Percentiles rank a stretch among this genome's conserved stretches.
Evolutionary conservation across 1,140 invertebrate genomes (phyloP).

Genomic region (Manduca sexta): DNA sequence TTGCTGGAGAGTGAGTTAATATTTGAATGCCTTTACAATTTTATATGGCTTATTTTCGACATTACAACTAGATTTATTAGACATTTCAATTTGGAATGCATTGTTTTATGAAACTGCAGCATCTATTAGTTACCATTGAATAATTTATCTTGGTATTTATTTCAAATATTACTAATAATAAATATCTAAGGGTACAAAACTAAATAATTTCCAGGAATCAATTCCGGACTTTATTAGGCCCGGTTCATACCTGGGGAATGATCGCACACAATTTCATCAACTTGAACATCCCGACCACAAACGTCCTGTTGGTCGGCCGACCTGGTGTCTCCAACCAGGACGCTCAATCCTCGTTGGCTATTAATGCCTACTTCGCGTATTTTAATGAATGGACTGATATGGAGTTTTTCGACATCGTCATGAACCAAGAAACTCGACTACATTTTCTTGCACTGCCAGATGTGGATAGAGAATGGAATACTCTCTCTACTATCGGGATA

Average conservation of each 20-base stretch:
- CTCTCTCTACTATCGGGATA: slow-evolving; percentile 45
- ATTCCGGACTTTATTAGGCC: slow-evolving; percentile 32
- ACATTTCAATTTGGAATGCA: too few relatives aligned
- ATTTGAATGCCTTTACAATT: too few relatives aligned
- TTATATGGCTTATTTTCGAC: too few relatives aligned
- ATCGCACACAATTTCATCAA: slow-evolving; percentile 48
- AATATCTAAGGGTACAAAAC: too few relatives aligned
- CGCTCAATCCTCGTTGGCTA: slow-evolving; percentile 33
- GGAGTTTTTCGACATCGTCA: slow-evolving; percentile 32
- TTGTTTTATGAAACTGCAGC: too few relatives aligned
- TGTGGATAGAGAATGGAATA: slow-evolving; percentile 40
- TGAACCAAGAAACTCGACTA: slow-evolving; percentile 37
- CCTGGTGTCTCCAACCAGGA: slow-evolving; percentile 30
- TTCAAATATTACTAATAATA: too few relatives aligned
- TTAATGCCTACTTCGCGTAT: slow-evolving; percentile 35
- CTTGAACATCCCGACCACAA: slow-evolving; percentile 29
- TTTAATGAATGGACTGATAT: slow-evolving; percentile 46
- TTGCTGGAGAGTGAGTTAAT: slow-evolving; percentile 5
- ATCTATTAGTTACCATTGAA: too few relatives aligned
- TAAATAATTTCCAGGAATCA: slow-evolving; percentile 34
- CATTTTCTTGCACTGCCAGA: slow-evolving; percentile 53
- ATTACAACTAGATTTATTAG: too few relatives aligned
- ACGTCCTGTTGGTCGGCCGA: slow-evolving; percentile 37
- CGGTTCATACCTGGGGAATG: slow-evolving; percentile 51
- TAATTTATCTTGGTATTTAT: too few relatives aligned